Evolutionary conservation across 2,888 invertebrate species (phyloP).

Genomic region (Hypolimnas misippus): DNA sequence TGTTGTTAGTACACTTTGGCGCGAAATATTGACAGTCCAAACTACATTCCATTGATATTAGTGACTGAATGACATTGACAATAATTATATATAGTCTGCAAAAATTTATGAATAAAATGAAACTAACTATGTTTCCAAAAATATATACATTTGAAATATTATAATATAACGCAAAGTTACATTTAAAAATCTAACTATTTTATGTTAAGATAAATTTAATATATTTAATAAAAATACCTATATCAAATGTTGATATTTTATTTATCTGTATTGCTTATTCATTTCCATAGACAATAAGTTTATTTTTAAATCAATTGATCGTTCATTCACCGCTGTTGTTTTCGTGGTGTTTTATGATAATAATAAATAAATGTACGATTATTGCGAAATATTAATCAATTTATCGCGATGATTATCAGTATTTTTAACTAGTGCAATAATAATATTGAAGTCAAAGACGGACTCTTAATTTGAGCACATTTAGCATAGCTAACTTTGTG

Average conservation of each 20-base stretch:
- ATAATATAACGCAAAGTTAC: no score
- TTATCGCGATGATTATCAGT: slow-evolving; percentile 64
- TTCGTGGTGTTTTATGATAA: slow-evolving; percentile 80
- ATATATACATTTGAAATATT: no score
- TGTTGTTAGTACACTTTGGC: slow-evolving; percentile 24
- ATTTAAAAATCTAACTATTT: no score
- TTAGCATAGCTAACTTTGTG: slow-evolving; percentile 69
- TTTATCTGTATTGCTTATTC: slow-evolving; percentile 60
- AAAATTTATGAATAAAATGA: background rate
- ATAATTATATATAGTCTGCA: slow-evolving; percentile 49
- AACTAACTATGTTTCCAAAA: no score
- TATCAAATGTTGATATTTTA: no score
- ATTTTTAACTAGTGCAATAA: slow-evolving; percentile 74
- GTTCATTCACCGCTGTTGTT: slow-evolving; percentile 84
- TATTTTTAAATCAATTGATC: slow-evolving; percentile 77
- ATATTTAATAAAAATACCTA: no score
- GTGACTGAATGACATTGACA: slow-evolving; percentile 23
- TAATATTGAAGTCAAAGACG: slow-evolving; percentile 55
- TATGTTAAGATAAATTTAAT: no score
- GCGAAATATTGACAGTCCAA: slow-evolving; percentile 34
- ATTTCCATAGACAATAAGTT: slow-evolving; percentile 61
- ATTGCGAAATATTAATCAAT: slow-evolving; percentile 65
- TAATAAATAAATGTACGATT: slow-evolving; percentile 77
- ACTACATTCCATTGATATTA: background rate
- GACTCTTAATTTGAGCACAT: slow-evolving; percentile 58